Evolutionary conservation across 2,888 invertebrate genomes (phyloP), one percentile per base, ranked within the genome.

Genomic region (Lacanobia oleracea): DNA sequence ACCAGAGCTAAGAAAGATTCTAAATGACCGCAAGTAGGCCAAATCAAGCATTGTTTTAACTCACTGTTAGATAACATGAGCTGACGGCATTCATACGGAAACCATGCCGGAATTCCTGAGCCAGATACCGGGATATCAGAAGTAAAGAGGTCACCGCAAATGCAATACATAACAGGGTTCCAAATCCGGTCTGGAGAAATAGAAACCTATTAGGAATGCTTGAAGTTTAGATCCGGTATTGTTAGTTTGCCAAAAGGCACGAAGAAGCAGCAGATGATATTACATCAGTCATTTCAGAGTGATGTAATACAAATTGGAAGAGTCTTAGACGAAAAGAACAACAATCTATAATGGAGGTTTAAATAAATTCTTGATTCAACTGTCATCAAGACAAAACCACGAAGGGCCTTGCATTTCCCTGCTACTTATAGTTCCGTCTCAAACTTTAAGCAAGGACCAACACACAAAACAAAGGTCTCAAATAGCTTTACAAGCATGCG

Each of bases 61-160:
- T 27, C 33, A 60, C 75, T 43, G 14, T 45, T 48, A 72, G 54
- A 79, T 60, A 83, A 66, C 53, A 66, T 37, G 59, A 43, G 50
- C 27, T 3, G 51, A 60, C 60, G 59, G 50, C 23, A 67, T 57
- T 64, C 53, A 73, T 73, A 61, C 67, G 64, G 77, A 65, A 85
- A 83, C 57, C 65, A 63, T 56, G n/a, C 72, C 75, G 73, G 75
- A 73, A 73, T 61, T 72, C 79, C 66, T 59, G 75, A 67, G 48
- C 56, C 56, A 60, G 48, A 69, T 80, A 54, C 23, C 60, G 53
- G 60, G 60, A 71, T 51, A 53, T 61, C 37, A 48, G 50, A 62
- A 27, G 12, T 69, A 80, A 80, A 64, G n/a, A 74, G 75, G 84
- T 75, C 69, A 67, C 27, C 23, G 27, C 63, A 57, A 60, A 67